A percentile compares a stretch with the other conserved stretches of the same genome.
phyloP scores from a whole-genome alignment of 2,797 vertebrate species.

The Phoebastria nigripes region DNA sequence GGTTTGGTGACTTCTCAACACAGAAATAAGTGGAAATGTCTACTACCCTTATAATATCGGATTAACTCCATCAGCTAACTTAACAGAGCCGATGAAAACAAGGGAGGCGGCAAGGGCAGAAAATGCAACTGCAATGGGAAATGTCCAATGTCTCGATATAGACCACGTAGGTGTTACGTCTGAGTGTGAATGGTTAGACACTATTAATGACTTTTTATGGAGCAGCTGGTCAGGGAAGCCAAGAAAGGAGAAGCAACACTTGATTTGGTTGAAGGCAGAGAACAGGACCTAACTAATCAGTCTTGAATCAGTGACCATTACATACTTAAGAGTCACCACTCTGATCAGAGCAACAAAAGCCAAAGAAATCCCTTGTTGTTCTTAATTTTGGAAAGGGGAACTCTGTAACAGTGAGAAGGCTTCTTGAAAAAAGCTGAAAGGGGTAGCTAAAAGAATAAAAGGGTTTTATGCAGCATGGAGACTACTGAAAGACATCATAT shows the following conservation, averaged over 20 bases:
- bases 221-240: background rate
- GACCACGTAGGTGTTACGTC: background rate
- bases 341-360: background rate
- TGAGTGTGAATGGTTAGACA: background rate
- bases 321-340: background rate
- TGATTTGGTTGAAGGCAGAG: background rate
- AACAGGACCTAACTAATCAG: background rate
- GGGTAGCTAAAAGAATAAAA: background rate
- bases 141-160: accelerated
- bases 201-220: background rate
- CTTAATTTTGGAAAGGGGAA: background rate
- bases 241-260: background rate
- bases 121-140: background rate
- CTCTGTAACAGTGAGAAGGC: background rate
- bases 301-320: background rate
- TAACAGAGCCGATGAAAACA: background rate
- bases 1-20: background rate
- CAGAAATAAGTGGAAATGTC: background rate
- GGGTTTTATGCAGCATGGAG: background rate
- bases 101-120: background rate
- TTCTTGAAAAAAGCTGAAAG: background rate
- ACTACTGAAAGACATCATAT: background rate
- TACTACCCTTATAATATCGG: background rate
- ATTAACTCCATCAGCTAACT: background rate
- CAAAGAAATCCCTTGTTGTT: background rate